Evolutionary conservation across 2,888 invertebrate genomes (phyloP).

Genomic region (Polyommatus iphigenia): DNA sequence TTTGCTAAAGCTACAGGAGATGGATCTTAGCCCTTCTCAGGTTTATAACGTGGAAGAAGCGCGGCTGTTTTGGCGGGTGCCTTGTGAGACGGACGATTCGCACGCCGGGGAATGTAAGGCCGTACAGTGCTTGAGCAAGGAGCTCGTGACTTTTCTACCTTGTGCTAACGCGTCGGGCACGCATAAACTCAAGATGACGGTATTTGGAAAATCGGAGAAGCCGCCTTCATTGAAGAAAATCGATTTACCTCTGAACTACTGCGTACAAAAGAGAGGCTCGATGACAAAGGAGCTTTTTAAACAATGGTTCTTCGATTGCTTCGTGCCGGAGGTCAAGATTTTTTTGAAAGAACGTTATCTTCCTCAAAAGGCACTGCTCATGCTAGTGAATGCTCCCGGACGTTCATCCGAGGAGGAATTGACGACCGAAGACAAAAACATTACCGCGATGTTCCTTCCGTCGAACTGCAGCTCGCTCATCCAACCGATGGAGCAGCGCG

Average conservation of each 20-base stretch:
- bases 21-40: conserved; percentile 42
- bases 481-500: conserved; percentile 10
- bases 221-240: conserved; percentile 45
- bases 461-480: conserved; percentile 9
- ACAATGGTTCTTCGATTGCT: conserved; percentile 34
- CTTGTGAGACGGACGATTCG: conserved; percentile 45
- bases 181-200: conserved; percentile 42
- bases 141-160: conserved; percentile 44
- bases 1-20: conserved; percentile 42
- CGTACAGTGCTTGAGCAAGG: conserved; percentile 44
- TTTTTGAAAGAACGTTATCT: conserved; percentile 38
- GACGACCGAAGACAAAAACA: conserved; percentile 13
- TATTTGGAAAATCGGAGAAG: conserved; percentile 46
- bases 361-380: conserved; percentile 37
- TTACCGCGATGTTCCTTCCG: conserved; percentile 5
- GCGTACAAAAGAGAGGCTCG: background rate
- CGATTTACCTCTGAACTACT: conserved; percentile 45
- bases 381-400: conserved; percentile 40
- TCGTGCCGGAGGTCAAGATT: conserved; percentile 38
- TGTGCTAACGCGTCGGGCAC: conserved; percentile 46
- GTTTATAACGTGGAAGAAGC: conserved; percentile 45
- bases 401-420: conserved; percentile 41
- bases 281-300: conserved; percentile 3
- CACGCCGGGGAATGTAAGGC: conserved; percentile 40
- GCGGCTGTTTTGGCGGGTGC: conserved; percentile 45